Base-by-base conservation (phyloP, 2,113 vertebrate species). In the Nymphicus hollandicus region DNA sequence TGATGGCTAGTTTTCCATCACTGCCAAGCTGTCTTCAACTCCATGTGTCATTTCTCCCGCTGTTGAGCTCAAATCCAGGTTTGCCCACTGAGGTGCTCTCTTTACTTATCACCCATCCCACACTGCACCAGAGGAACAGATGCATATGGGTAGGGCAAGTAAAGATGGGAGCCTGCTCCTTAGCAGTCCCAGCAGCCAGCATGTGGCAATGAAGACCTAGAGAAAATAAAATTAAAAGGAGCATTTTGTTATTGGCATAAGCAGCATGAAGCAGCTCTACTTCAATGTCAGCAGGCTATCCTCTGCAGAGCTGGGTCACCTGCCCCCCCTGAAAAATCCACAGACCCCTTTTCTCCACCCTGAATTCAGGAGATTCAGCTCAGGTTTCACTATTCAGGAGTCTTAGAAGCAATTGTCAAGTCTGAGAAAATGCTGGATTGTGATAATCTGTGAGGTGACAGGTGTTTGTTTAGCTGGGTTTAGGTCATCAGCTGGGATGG, bases 391-490 rank as follows among this genome's bases (percentile, higher is more conserved):
- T 43, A 9, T 29, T 89, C 5, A 1, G 23, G 44, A 70, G 53
- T 13, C 33, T 87, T 68, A 65, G 80, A 61, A 95, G 41, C 39
- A 84, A 64, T 61, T 61, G 27, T 27, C 69, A 89, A 47, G 25
- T 65, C 76, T 80, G 83, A 52, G 72, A 84, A 95, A 88, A 88
- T 79, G 12, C n/a, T 84, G 63, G 41, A 27, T 81, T 87, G 35
- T 6, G 1, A 0, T 81, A 76, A 85, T 85, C 80, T 86, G 52
- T 43, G 28, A 56, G 8, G 76, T 72, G 77, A 81, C 61, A 90
- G 76, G 28, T 10, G 2, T 55, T 84, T 81, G 24, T 49, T 79
- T 61, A 89, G 13, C 23, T 87, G 65, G 12, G 20, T 49, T 80
- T 78, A 88, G 71, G 43, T 63, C 52, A 72, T 43, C 22, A 39